Base-by-base conservation (phyloP, 2,888 invertebrate species). In the Ecdyonurus torrentis region DNA sequence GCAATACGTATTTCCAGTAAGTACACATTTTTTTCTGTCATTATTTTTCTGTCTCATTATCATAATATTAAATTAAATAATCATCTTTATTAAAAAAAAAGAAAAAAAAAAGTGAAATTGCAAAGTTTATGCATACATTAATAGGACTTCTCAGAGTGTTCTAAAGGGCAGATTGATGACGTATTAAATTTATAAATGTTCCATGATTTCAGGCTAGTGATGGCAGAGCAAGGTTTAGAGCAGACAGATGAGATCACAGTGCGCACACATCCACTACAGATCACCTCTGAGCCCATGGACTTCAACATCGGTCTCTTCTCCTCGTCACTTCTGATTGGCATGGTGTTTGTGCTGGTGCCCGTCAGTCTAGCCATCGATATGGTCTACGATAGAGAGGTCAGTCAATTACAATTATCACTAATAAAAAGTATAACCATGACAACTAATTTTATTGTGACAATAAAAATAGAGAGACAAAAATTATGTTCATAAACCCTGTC, bases 331-430 rank as follows among this genome's bases (percentile, higher is more conserved):
- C 83, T 89, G 66, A 82, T 91, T 71, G 91, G 89, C 59, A 85
- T 90, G 83, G 86, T 87, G 64, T 88, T 91, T 70, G 84, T 87
- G 0, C 74, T 89, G 63, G 83, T 90, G 19, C 87, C 90, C 0
- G 84, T 88, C 25, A 86, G 85, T 25, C 76, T 91, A 69, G 88
- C 87, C 1, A 83, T 88, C 3, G 88, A 89, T 68, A 84, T 90
- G 74, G 90, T 91, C 0, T 84, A 87, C 71, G 91, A 91, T 74
- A 78, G 90, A 72, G 89, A 91, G 81, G 90, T 90, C 71, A 73
- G 74, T 63, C 64, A 52, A 23, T 7, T 58, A 23, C 60, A 23
- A 25, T 53, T 59, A 24, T 20, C 50, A n/a, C 23, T 20, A 20
- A 59, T 37, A 24, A 19, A 23, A 3, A 50, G 52, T 52, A 2